Evolutionary conservation across 2,113 vertebrate species (phyloP), one percentile per base, ranked within the genome.

Genomic region (Hoplias malabaricus): DNA sequence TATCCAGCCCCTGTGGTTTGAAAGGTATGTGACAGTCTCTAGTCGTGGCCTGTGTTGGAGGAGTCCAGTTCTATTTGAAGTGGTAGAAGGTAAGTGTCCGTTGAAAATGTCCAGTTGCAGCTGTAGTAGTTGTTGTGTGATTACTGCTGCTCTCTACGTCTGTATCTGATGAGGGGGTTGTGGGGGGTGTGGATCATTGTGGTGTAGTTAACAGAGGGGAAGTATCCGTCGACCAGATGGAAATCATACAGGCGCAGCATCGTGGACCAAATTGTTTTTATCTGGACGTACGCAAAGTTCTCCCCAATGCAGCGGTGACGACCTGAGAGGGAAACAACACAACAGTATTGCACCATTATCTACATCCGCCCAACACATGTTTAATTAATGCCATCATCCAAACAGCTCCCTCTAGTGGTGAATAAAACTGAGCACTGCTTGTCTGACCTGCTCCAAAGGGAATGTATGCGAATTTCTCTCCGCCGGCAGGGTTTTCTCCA

Each of bases 281-380:
- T 98, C 83, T 99, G 98, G 81, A 98, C 93, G 4, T 98, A 99
- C 14, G 97, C 97, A 5, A 99, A 99, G 88, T 99, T 96, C 86
- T 99, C 98, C 62, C 98, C 98, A 33, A 99, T 98, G 84, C 98
- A 99, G 66, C 98, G 97, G 82, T 99, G 98, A 42, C 98, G 96
- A 5, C 98, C 98, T 99, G 80, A 61, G 0, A 8, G 59, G 9
- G 5, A 59, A 29, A 14, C 5, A 23, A 38, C 5, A 27, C 14
- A 16, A 19, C 4, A 33, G 3, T 50, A 4, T 5, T 38, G 4
- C 36, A 38, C 4, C 36, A 38, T 38, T 8, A 38, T 38, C 36
- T 38, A 38, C 36, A 38, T 8, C 36, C 36, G 8, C 8, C 36
- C 36, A 38, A n/a, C n/a, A n/a, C n/a, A n/a, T n/a, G n/a, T n/a